Evolutionary conservation across 2,888 invertebrate genomes (phyloP).

Genomic region (Julus scanicus): DNA sequence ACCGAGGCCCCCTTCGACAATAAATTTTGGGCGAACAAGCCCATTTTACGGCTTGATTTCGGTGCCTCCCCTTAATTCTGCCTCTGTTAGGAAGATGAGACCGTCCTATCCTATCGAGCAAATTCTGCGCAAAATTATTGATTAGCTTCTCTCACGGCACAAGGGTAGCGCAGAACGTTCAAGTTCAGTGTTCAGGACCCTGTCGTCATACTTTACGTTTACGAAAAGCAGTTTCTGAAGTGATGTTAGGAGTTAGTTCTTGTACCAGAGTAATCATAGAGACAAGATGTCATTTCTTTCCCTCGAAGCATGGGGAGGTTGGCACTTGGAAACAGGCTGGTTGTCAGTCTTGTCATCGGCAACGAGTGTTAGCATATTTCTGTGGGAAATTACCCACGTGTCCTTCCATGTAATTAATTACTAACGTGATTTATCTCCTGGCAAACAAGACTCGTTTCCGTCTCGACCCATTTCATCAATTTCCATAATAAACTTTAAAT

Average conservation of each 20-base stretch:
- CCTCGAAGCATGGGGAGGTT: not conserved
- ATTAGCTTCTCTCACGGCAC: not conserved
- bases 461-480: slow-evolving; percentile 1
- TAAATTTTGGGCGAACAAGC: not conserved
- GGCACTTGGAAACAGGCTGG: not conserved
- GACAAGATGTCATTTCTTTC: not conserved
- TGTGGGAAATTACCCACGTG: slow-evolving; percentile 7
- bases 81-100: not conserved
- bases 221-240: not conserved
- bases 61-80: not conserved
- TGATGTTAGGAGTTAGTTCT: not conserved
- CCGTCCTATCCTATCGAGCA: slow-evolving; percentile 24
- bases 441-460: not conserved
- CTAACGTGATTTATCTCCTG: not conserved
- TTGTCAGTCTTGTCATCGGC: not conserved
- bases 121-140: slow-evolving; percentile 15
- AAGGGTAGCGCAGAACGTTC: not conserved
- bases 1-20: not conserved
- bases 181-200: not conserved
- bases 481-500: slow-evolving; percentile 13
- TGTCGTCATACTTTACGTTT: not conserved
- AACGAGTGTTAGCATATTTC: not conserved
- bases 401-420: not conserved
- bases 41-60: not conserved
- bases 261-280: not conserved